Evolutionary conservation across 2,888 invertebrate species (phyloP), one percentile per base, ranked within the genome.

Genomic region (Pseudococcus jackbeardsleyi): DNA sequence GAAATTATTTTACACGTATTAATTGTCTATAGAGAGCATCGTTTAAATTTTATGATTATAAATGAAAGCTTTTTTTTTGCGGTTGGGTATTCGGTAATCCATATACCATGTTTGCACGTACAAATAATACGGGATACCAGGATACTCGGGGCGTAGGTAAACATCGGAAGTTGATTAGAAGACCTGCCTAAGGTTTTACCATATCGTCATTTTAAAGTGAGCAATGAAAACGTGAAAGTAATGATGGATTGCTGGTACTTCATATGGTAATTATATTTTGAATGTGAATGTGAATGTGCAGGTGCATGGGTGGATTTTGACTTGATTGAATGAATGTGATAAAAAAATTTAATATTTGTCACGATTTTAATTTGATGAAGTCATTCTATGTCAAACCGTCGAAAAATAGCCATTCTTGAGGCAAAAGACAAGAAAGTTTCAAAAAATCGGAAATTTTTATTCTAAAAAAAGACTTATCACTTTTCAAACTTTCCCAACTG

Each of bases 1-100:
- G 79, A 82, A 82, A 82, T 79, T 82, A 82, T 82, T 46, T 82
- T 11, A 64, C 64, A 64, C 22, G 64, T 82, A 82, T 82, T 82
- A 82, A 82, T 82, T 82, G 79, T 82, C 79, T 46, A 19, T 17
- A 17, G 46, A 82, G n/a, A 77, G 39, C 33, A 42, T 64, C 19
- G 64, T 64, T 64, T 42, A 39, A 82, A 50, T 82, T 82, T 82
- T 15, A 82, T 17, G 42, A 82, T 82, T 46, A 46, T 82, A 82
- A 46, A 82, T 46, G 79, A 82, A 82, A 82, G 79, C 79, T 82
- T 46, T 15, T 33, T 72, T n/a, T 5, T 11, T 19, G 11, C 11
- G 15, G 72, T 26, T 39, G 12, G 33, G 1, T 64, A 68, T 26
- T 12, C 9, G 33, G 0, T 12, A 33, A 6, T 5, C 17, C 2